Base-by-base conservation (phyloP, 2,888 invertebrate species). In the Trichogramma evanescens region DNA sequence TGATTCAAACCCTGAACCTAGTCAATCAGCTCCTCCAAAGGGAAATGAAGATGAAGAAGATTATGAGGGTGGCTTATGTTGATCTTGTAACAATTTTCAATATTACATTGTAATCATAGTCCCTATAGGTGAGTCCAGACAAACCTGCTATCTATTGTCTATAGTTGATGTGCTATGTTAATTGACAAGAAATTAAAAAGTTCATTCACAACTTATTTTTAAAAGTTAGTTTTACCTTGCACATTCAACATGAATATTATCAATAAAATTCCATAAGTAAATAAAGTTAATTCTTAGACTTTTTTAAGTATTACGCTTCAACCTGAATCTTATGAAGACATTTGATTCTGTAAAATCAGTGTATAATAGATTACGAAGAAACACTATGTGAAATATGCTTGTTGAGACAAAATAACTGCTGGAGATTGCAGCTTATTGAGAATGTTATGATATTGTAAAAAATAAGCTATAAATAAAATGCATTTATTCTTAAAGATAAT, bases 21-120 rank as follows among this genome's bases (percentile, higher is more conserved):
- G 53, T 53, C 46, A 61, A 53, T 56, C 65, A 51, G 61, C 66
- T 46, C 6, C 50, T 61, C n/a, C 66, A 43, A 39, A 52, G 40
- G 59, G 58, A 49, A 66, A 66, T 10, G 68, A 67, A 52, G 70
- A 68, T 40, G 68, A 70, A 10, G 69, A 70, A 8, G 70, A 70
- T n/a, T 68, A 69, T 44, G 70, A 69, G 62, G 69, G 65, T 5
- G 68, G 70, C 42, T 63, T 71, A 50, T 71, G 70, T 62, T 71
- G 70, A 71, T 70, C 52, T 59, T 40, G 42, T 5, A 46, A 54
- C 54, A 51, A 42, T 62, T 42, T 64, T 59, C 45, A 55, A 50
- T 53, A 49, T 54, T 57, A 38, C 10, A 63, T 45, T 58, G 13
- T 55, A 56, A 58, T 48, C 59, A 58, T 62, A 51, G 51, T 8